Conservation (phyloP, 2,888 invertebrate species). For the Pachymerium ferrugineum region DNA sequence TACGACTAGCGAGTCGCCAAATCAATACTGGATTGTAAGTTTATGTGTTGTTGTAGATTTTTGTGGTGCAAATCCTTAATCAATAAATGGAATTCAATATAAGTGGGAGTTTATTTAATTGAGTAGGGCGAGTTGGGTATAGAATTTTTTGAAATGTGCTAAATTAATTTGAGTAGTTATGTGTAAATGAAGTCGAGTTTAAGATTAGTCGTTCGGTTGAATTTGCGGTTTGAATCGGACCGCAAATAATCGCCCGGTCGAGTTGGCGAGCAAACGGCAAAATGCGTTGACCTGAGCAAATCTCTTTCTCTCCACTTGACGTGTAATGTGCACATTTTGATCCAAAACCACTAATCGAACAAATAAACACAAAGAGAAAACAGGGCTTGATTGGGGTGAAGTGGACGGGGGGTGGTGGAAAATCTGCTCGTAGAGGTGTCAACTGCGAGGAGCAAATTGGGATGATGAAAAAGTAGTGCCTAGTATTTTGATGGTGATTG, state of each 20-base stretch:
- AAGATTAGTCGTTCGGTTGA: slow-evolving; percentile 10
- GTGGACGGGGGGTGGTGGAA: not conserved
- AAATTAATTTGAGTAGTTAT: not conserved
- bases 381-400: not conserved
- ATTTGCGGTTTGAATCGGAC: slow-evolving; percentile 10
- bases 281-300: not conserved
- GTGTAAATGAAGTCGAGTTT: not conserved
- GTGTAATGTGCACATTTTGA: slow-evolving; percentile 11
- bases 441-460: not conserved
- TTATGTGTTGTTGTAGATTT: not conserved
- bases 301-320: slow-evolving; percentile 10
- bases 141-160: not conserved
- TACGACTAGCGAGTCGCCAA: not conserved
- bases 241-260: slow-evolving; percentile 16
- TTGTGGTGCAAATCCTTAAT: too few relatives aligned
- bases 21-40: not conserved
- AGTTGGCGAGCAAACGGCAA: slow-evolving; percentile 2
- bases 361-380: not conserved
- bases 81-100: too few relatives aligned
- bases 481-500: slow-evolving; percentile 15
- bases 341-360: slow-evolving; percentile 14
- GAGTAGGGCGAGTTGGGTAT: too few relatives aligned
- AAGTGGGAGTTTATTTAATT: too few relatives aligned
- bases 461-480: slow-evolving; percentile 4
- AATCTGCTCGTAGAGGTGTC: not conserved